Evolutionary conservation across 2,888 invertebrate genomes (phyloP), one percentile per base, ranked within the genome.

Genomic region (Polydrusus pterygomalis): DNA sequence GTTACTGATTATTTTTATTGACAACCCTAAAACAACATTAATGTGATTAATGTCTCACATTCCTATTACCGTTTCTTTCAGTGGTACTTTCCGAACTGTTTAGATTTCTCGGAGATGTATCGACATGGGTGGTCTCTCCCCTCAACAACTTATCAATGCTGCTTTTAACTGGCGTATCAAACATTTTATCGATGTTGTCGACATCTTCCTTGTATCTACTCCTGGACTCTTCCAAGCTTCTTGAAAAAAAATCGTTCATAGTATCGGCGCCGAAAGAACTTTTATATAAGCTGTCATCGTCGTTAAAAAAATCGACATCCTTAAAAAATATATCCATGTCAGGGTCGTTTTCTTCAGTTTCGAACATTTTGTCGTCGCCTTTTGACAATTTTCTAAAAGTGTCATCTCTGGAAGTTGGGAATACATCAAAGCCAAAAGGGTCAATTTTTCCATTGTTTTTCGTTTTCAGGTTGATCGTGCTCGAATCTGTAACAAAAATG

Each of bases 371-470:
- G 5, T 11, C 17, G 30, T 6, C 13, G 9, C 15, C 15, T 11
- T 47, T n/a, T 25, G 49, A 34, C 13, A 65, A 49, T 45, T 20
- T 17, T 17, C 17, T 10, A n/a, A 45, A 65, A 47, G 6, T 7
- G 3, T 47, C 43, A 1, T 18, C 40, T 1, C 13, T 7, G n/a
- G 40, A 40, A n/a, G 68, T 56, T 0, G 40, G 40, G 25, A 38
- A 40, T 7, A 56, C 54, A 8, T 68, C 68, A 17, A 68, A 54
- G 13, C 20, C 25, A 40, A 38, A 51, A 1, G 54, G 68, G 54
- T 68, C 56, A 34, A 68, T 54, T 51, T 40, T 51, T 54, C 68
- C 68, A 68, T 68, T 68, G 56, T 38, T 51, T 56, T 56, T 40
- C 6, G 68, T 51, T 51, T 68, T 40, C 2, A 68, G 1, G 1